Base-by-base conservation (phyloP, 1,140 invertebrate genomes). In the Saccostrea glomerata region DNA sequence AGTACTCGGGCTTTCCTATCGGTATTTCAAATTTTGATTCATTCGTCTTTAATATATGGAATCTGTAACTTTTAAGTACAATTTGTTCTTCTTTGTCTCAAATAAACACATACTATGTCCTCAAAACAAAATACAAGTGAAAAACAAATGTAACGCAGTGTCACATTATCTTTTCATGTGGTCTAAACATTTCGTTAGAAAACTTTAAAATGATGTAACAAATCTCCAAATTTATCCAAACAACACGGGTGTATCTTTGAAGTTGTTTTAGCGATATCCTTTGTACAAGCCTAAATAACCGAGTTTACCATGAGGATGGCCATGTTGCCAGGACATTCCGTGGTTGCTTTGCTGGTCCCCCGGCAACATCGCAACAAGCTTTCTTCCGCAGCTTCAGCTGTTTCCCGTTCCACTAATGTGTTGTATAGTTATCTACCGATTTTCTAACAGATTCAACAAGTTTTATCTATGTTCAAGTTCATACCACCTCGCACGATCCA, bases 181-280 rank as follows among this genome's bases (percentile, higher is more conserved):
- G 13, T 36, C 11, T 11, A 77, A 77, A 77, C 70, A 30, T 77
- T 77, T 30, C 70, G 70, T 77, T 77, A 36, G 25, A 30, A 30
- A 25, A 77, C 13, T 77, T 77, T 77, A 77, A 77, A 77, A 77
- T 77, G 70, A 77, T 77, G 70, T 77, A 77, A 77, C 70, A 77
- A 20, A 77, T 77, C 25, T 36, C 70, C 7, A 25, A 77, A 77
- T 77, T 77, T 77, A 30, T 30, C 70, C 23, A 77, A 77, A 77
- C 70, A 77, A 77, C 70, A 77, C 30, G 70, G 70, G 23, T 25
- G 70, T 77, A 77, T 77, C 70, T 77, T 77, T 77, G 70, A 77
- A 77, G 70, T 77, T 30, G 25, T 77, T 77, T 77, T 77, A 30
- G 70, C 11, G 25, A 25, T 77, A 36, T 77, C 25, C 70, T 77